phyloP scores from a whole-genome alignment of 1,140 invertebrate species.

The Brachionus plicatilis region DNA sequence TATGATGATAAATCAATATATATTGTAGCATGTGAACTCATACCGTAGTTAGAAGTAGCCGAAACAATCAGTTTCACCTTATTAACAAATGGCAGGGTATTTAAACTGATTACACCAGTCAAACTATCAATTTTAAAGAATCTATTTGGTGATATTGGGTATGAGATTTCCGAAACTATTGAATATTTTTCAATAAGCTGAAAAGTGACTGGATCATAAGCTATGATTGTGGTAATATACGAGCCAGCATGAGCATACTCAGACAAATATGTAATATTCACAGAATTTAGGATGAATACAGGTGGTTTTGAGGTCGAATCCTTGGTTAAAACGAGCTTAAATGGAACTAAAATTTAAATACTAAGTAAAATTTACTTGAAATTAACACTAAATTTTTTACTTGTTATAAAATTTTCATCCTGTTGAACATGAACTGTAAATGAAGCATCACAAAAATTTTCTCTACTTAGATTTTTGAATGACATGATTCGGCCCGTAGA shows the following conservation, averaged over 20 bases:
- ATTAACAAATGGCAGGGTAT: neutral
- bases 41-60: neutral
- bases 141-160: neutral
- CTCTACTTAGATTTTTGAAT: neutral
- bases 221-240: neutral
- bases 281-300: neutral
- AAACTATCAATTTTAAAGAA: conserved; percentile 8
- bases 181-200: conserved; percentile 29
- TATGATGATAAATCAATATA: neutral
- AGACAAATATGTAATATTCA: conserved; percentile 16
- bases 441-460: conserved; percentile 30
- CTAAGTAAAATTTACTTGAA: neutral
- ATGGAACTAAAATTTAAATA: conserved; percentile 2
- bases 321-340: neutral
- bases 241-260: conserved; percentile 16
- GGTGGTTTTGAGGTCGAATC: neutral
- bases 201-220: neutral
- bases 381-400: neutral
- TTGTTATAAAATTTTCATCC: neutral
- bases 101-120: neutral
- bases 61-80: neutral
- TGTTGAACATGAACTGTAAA: neutral
- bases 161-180: neutral
- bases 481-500: neutral
- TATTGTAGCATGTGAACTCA: neutral